Evolutionary conservation across 2,113 vertebrate species (phyloP), one percentile per base, ranked within the genome.

Genomic region (Neolamprologus sp.): DNA sequence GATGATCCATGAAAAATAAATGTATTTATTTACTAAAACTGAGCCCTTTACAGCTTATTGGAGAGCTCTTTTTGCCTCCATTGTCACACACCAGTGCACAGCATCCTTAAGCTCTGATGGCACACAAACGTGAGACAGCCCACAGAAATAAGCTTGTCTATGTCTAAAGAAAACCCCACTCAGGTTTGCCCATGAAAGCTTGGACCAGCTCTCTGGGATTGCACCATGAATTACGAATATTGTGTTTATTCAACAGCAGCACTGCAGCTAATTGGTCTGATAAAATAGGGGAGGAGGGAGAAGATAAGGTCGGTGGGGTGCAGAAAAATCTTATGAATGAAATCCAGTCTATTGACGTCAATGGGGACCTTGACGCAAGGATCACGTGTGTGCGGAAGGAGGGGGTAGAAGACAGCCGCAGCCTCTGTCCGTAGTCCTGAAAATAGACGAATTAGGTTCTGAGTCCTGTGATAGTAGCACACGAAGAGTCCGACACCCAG

Each of bases 331-430:
- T 93, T 91, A 90, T 95, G 91, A 94, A 95, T 94, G 95, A 93
- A 94, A 90, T 60, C 31, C 54, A 84, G 88, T 81, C 78, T 83
- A 54, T 57, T 94, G 93, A 95, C 95, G 95, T 95, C 94, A 95
- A 94, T 92, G 81, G 92, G 91, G 63, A 80, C 28, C 90, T 93
- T 95, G 94, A 95, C 95, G 94, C 91, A 94, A 19, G 47, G 11
- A 5, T 89, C 94, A 94, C 92, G 88, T 94, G 93, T 42, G 11
- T 12, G 6, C 16, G 23, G 92, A 65, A 80, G 91, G 87, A 11
- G 86, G 90, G 23, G 85, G 35, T 87, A 89, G 88, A 91, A 91
- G 63, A 81, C 13, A 55, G 71, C 53, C 3, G 85, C 58, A 63
- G 88, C 82, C 53, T 85, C 88, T 94, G 87, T 85, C 91, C 81